phyloP scores from a whole-genome alignment of 2,888 invertebrate genomes.

The Cataglyphis cursor region DNA sequence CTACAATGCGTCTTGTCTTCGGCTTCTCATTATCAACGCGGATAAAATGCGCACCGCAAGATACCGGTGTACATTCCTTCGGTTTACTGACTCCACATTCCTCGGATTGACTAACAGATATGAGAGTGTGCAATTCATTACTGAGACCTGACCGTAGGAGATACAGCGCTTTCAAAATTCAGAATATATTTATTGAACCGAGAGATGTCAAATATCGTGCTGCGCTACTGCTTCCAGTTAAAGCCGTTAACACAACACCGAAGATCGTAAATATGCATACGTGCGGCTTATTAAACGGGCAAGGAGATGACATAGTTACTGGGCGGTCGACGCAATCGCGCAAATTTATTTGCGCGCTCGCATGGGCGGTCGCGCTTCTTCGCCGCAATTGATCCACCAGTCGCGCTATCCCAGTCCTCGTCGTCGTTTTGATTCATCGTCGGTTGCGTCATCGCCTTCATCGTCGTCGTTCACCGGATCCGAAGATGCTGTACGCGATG shows the following conservation, averaged over 20 bases:
- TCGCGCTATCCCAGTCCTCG: constrained; percentile 27
- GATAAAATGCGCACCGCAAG: constrained; percentile 20
- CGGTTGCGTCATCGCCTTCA: constrained; percentile 30
- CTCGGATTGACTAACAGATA: constrained; percentile 44
- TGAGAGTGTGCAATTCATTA: constrained; percentile 31
- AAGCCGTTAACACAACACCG: background rate
- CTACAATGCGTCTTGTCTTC: constrained; percentile 36
- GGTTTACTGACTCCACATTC: constrained; percentile 38
- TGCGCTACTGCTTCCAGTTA: constrained; percentile 14
- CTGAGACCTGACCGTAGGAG: constrained; percentile 7
- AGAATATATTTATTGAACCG: constrained; percentile 21
- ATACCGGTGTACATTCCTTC: constrained; percentile 29
- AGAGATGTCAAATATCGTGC: constrained; percentile 36
- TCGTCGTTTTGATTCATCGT: constrained; percentile 31
- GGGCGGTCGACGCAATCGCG: constrained; percentile 45
- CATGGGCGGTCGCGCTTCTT: constrained; percentile 31
- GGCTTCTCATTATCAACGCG: constrained; percentile 39
- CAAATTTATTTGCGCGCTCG: constrained; percentile 51
- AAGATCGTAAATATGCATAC: constrained; percentile 28
- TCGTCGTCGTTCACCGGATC: constrained; percentile 34
- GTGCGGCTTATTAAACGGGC: constrained; percentile 37
- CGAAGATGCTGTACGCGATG: constrained; percentile 31
- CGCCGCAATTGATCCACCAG: background rate
- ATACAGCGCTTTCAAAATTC: constrained; percentile 37
- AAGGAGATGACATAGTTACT: constrained; percentile 33